Evolutionary conservation across 2,113 vertebrate genomes (phyloP), one percentile per base, ranked within the genome.

Genomic region (Oxyruncus cristatus): DNA sequence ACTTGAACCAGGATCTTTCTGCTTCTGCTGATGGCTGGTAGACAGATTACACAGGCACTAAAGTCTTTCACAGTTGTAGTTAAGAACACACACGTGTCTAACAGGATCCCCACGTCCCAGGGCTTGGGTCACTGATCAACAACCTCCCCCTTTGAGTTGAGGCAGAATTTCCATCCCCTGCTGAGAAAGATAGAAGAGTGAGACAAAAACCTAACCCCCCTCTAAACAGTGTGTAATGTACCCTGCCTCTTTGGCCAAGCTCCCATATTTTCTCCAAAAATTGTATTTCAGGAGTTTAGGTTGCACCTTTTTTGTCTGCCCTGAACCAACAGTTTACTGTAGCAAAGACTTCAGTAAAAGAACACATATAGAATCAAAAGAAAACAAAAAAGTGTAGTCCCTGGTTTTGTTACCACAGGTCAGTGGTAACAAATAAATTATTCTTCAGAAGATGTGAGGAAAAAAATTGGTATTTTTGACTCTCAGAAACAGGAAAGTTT

Each of bases 81-180:
- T 30, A 32, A 11, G 37, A 4, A 11, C 47, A 59, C 7, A 0
- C 9, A 1, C 2, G 26, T 1, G 7, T 52, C 33, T 32, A 12
- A 49, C 13, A 42, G 37, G 52, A 32, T 42, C 19, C 28, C 32
- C 33, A 18, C 24, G 35, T 44, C 26, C 37, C 15, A 7, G 49
- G 32, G 13, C 35, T 55, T 27, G 19, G 16, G 32, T 32, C 3
- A 0, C 21, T 6, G 9, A 17, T 30, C 33, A 59, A 7, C 52
- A 59, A 11, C 23, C 6, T 59, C 19, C 23, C 58, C 15, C 68
- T 67, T 28, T 24, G 52, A 59, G 37, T 12, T 5, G 2, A 59
- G 86, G 44, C 22, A 74, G 61, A 22, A 67, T 59, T 74, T 56
- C 50, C 8, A 1, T 50, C 14, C 17, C 8, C 27, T 27, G 17